A percentile compares a stretch with the other conserved stretches of the same genome.
phyloP scores from a whole-genome alignment of 2,888 invertebrate genomes.

The Euplexia lucipara region DNA sequence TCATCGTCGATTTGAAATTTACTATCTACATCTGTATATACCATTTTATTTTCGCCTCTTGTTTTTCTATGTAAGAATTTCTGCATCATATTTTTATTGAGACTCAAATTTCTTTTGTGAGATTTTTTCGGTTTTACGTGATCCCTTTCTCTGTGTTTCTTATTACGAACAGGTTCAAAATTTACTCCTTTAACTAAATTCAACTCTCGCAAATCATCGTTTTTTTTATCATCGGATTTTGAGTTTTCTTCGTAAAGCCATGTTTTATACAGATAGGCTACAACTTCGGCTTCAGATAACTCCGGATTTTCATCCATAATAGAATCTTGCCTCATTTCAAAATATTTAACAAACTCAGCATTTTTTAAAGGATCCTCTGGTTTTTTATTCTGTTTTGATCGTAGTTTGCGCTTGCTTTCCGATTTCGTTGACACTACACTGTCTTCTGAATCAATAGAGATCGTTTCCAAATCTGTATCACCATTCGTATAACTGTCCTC shows the following conservation, averaged over 20 bases:
- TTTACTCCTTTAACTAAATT: conserved; percentile 75
- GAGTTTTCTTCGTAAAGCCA: conserved; percentile 85
- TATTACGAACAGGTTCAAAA: conserved; percentile 39
- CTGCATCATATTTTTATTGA: conserved; percentile 50
- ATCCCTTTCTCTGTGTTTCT: conserved; percentile 35
- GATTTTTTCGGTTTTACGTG: conserved; percentile 25
- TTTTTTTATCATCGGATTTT: conserved; percentile 77
- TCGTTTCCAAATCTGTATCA: conserved; percentile 65
- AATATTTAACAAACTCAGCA: conserved; percentile 86
- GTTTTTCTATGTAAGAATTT: conserved; percentile 50
- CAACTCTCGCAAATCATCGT: conserved; percentile 70
- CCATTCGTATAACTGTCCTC: conserved; percentile 31
- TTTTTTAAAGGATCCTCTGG: conserved; percentile 68
- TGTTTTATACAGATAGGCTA: conserved; percentile 85
- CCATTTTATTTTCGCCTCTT: conserved; percentile 39
- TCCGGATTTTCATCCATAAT: conserved; percentile 88
- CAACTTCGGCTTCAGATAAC: conserved; percentile 82
- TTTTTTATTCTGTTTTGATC: conserved; percentile 57
- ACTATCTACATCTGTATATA: conserved; percentile 10
- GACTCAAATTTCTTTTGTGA: conserved; percentile 47
- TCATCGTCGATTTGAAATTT: conserved; percentile 18
- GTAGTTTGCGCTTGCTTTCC: conserved; percentile 67
- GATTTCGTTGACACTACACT: conserved; percentile 61
- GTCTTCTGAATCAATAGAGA: conserved; percentile 65
- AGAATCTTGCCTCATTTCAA: conserved; percentile 85